A percentile compares a stretch with the other conserved stretches of the same genome.
These are phyloP conservation scores for Piaya cayana DNA, from an alignment of 2,113 vertebrate genomes.

Conservation along the genomic window DNA sequence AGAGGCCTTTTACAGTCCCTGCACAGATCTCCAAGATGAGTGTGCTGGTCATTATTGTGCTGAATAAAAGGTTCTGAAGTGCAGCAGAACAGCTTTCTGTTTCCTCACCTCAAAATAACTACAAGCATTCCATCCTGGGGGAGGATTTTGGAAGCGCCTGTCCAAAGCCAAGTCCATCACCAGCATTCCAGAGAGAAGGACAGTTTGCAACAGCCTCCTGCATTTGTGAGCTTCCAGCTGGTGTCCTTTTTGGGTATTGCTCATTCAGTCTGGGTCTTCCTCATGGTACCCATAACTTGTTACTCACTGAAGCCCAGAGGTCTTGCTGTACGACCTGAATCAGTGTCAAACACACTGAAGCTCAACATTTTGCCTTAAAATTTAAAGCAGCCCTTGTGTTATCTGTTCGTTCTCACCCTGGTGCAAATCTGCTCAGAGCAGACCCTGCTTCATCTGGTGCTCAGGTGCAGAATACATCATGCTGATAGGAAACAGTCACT, in stretches of 20 bases:
- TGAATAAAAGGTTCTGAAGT: not conserved
- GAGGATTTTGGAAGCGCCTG: not conserved
- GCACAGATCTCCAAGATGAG: not conserved
- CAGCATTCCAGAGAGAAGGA: not conserved
- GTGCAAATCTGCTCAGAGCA: not conserved
- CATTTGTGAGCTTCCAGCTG: not conserved
- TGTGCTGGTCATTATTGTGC: not conserved
- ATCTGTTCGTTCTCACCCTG: not conserved
- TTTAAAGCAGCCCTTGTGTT: not conserved
- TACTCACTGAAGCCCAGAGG: not conserved
- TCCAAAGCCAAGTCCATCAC: not conserved
- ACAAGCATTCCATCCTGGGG: not conserved
- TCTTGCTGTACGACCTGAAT: not conserved
- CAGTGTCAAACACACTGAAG: not conserved
- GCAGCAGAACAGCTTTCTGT: not conserved
- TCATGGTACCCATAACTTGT: not conserved
- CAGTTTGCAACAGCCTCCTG: not conserved
- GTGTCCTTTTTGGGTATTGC: not conserved
- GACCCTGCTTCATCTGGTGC: not conserved
- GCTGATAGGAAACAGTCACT: not conserved
- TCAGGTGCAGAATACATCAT: not conserved
- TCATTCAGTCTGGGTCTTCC: not conserved
- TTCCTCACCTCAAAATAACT: not conserved
- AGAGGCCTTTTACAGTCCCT: not conserved
- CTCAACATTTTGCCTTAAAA: not conserved